A percentile compares a stretch with the other conserved stretches of the same genome.
These are phyloP conservation scores for Nomada goodeniana DNA, from an alignment of 2,888 invertebrate genomes.

Conservation along the genomic window DNA sequence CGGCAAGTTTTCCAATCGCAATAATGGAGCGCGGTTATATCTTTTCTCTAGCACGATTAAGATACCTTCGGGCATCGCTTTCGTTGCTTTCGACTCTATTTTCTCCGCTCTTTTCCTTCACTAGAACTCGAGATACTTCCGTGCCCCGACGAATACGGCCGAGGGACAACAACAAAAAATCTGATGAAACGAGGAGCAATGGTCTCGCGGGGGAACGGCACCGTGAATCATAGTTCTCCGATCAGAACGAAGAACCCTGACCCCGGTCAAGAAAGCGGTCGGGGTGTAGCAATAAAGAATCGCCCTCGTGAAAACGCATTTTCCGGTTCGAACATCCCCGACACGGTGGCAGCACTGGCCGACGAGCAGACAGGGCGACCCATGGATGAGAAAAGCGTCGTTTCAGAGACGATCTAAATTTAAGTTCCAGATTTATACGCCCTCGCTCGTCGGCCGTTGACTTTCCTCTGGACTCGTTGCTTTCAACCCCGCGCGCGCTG, in stretches of 20 bases:
- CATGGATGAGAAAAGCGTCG: slow-evolving; percentile 46
- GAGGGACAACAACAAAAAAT: not conserved
- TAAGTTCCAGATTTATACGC: slow-evolving; percentile 79
- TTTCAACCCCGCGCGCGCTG: slow-evolving; percentile 62
- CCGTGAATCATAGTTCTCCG: too few relatives aligned
- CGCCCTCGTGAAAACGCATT: slow-evolving; percentile 4
- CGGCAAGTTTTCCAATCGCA: not conserved
- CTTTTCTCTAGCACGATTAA: not conserved
- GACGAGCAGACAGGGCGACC: slow-evolving; percentile 32
- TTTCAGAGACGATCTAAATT: slow-evolving; percentile 78
- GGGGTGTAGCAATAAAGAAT: slow-evolving; percentile 22
- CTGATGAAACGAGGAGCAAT: too few relatives aligned
- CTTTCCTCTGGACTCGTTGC: slow-evolving; percentile 65
- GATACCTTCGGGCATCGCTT: not conserved
- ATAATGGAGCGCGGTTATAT: not conserved
- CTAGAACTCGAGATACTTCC: too few relatives aligned
- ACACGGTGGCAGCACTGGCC: slow-evolving; percentile 68
- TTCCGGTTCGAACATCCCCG: slow-evolving; percentile 10
- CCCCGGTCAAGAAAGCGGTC: slow-evolving; percentile 20
- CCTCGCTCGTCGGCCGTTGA: slow-evolving; percentile 76
- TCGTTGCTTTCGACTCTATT: not conserved
- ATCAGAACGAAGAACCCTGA: slow-evolving; percentile 23
- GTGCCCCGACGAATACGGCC: too few relatives aligned
- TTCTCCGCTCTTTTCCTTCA: not conserved
- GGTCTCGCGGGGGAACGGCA: too few relatives aligned